Evolutionary conservation across 2,797 vertebrate genomes (phyloP), one percentile per base, ranked within the genome.

Genomic region (Enteromius trimaculatus): DNA sequence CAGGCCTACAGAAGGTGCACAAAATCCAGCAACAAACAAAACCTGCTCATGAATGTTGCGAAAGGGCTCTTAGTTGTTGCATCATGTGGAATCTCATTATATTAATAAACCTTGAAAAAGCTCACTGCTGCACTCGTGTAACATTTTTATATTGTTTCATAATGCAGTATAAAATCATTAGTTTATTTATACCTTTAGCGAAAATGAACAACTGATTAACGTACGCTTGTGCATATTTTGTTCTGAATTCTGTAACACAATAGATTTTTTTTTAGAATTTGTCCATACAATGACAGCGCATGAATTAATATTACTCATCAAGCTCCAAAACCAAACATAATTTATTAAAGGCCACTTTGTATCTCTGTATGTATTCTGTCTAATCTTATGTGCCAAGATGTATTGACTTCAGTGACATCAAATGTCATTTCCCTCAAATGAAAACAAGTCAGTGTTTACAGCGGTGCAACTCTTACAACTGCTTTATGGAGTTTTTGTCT

Each of bases 31-130:
- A 62, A 62, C 55, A 62, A 62, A 47, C 21, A 77, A 47, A 70
- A 47, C 39, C 26, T 44, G 58, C 75, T 44, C 23, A 64, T 77
- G 55, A 64, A 47, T 77, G 75, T 77, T 77, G 42, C 23, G 16
- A 77, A 77, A 64, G 75, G 16, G 53, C 42, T 77, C 39, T 21
- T 11, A 47, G 55, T 4, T 64, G 39, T 77, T 77, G 76, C 76
- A 64, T 77, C 76, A 77, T 47, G 39, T 29, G 1, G 76, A 77
- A 77, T 77, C 55, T 77, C 58, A 47, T 64, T 64, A 64, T 47
- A 44, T 77, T 29, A 77, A 64, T 77, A 64, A 77, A 47, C 37
- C 55, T 26, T 14, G 37, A 77, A 16, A 77, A 62, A 44, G 23
- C 39, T 64, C 76, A 31, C 23, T 64, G 58, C 39, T 47, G 76